A percentile compares a stretch with the other conserved stretches of the same genome.
Conservation (phyloP, 2,113 vertebrate genomes). For the Anseranas semipalmata region DNA sequence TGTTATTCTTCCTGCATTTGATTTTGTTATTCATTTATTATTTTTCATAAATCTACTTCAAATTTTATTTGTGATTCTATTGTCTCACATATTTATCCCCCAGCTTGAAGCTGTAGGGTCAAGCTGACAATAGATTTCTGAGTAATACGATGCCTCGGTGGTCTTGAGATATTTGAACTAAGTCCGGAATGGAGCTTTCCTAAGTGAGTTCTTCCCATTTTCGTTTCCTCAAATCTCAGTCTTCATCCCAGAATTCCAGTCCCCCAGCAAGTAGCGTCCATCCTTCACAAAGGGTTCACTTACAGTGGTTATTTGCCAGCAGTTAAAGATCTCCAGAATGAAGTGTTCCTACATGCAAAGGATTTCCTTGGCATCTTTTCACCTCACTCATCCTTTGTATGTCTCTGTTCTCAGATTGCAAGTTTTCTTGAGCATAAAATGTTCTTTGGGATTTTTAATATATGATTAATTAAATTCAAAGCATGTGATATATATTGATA, state of each 20-base stretch:
- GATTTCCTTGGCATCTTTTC: neutral
- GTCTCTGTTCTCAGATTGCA: neutral
- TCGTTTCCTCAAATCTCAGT: neutral
- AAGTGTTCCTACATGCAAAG: fast-evolving
- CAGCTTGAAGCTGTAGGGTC: neutral
- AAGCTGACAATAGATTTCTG: neutral
- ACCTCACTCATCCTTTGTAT: neutral
- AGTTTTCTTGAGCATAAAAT: neutral
- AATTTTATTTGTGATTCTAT: neutral
- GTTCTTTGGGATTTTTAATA: neutral
- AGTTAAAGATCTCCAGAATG: neutral
- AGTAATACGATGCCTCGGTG: neutral
- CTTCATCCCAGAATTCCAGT: neutral
- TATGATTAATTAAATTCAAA: neutral
- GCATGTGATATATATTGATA: neutral
- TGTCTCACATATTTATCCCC: neutral
- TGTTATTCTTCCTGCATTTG: neutral
- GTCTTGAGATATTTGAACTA: neutral
- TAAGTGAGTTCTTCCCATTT: neutral
- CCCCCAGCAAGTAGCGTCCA: neutral
- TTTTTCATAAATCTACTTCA: neutral
- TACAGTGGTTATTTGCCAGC: neutral
- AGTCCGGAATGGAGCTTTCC: neutral
- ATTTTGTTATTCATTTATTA: neutral
- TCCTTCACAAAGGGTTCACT: neutral